Conservation (phyloP, 92 coral and sea anemone species). For the Actinostola sp. region DNA sequence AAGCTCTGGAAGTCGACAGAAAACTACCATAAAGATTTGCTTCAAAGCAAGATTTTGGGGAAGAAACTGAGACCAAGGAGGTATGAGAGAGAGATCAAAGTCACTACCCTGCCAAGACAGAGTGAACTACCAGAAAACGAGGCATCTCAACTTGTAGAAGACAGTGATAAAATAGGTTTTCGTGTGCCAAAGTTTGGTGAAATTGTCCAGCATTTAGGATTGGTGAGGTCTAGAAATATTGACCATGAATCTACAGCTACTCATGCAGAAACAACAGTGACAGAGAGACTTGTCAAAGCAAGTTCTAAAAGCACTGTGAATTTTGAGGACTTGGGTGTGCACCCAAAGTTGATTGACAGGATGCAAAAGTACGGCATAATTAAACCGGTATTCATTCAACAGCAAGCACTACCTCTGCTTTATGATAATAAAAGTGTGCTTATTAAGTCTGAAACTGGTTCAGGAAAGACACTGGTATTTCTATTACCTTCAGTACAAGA, state of each 20-base stretch:
- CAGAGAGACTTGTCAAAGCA: not conserved
- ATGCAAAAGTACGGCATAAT: slow-evolving; percentile 47
- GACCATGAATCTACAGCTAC: not conserved
- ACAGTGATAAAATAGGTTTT: slow-evolving; percentile 56
- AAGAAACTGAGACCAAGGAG: slow-evolving; percentile 19
- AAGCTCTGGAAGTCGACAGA: slow-evolving; percentile 76
- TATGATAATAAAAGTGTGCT: slow-evolving; percentile 52
- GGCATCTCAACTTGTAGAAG: slow-evolving; percentile 53
- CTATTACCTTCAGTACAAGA: slow-evolving; percentile 79
- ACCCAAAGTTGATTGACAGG: slow-evolving; percentile 72
- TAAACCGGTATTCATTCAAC: slow-evolving; percentile 68
- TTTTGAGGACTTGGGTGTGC: slow-evolving; percentile 68
- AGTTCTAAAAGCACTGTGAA: slow-evolving; percentile 1
- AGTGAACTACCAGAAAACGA: slow-evolving; percentile 49
- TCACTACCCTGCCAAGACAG: slow-evolving; percentile 40
- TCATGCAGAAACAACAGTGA: not conserved
- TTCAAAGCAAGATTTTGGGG: slow-evolving; percentile 47
- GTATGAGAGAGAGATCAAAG: slow-evolving; percentile 21
- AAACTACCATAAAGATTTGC: slow-evolving; percentile 43
- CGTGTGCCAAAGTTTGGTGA: slow-evolving; percentile 59
- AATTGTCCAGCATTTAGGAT: slow-evolving; percentile 7
- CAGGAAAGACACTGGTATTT: slow-evolving; percentile 85
- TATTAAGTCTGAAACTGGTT: slow-evolving; percentile 88
- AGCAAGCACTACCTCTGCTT: slow-evolving; percentile 65
- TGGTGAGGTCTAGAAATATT: not conserved